Evolutionary conservation across 2,797 vertebrate genomes (phyloP).

Genomic region (Tokudaia tokunoshimensis): DNA sequence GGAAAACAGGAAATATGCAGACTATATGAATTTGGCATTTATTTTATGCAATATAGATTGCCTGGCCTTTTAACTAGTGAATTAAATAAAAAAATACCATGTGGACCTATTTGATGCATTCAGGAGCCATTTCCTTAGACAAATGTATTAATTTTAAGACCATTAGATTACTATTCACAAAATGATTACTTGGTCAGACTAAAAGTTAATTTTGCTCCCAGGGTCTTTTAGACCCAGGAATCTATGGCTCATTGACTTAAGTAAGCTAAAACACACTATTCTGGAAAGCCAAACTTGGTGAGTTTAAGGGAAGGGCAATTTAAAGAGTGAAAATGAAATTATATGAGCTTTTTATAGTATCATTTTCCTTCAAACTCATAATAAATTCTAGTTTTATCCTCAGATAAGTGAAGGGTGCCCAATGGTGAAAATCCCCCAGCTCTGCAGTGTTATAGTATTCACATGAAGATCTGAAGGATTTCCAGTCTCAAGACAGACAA

Average conservation of each 20-base stretch:
- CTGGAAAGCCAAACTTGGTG: not conserved
- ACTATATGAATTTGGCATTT: not conserved
- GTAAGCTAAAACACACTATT: not conserved
- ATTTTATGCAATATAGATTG: slow-evolving; percentile 4
- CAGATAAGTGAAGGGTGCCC: not conserved
- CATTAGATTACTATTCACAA: not conserved
- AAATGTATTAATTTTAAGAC: slow-evolving; percentile 12
- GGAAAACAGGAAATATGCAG: not conserved
- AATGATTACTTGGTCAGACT: not conserved
- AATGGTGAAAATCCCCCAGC: not conserved
- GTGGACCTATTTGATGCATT: not conserved
- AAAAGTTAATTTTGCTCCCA: not conserved
- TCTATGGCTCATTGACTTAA: not conserved
- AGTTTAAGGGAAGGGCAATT: slow-evolving; percentile 13
- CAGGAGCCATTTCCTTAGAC: not conserved
- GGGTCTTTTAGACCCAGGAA: not conserved
- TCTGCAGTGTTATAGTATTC: not conserved
- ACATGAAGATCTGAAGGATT: not conserved
- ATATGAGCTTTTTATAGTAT: not conserved
- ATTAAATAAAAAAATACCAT: not conserved
- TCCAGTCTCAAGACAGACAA: not conserved
- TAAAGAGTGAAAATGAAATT: slow-evolving; percentile 33
- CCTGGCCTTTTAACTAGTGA: not conserved
- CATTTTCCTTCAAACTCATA: not conserved
- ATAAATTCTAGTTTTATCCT: not conserved